These are phyloP conservation scores for Steinernema scapterisci DNA, from an alignment of 2,888 invertebrate genomes.

Conservation along the genomic window DNA sequence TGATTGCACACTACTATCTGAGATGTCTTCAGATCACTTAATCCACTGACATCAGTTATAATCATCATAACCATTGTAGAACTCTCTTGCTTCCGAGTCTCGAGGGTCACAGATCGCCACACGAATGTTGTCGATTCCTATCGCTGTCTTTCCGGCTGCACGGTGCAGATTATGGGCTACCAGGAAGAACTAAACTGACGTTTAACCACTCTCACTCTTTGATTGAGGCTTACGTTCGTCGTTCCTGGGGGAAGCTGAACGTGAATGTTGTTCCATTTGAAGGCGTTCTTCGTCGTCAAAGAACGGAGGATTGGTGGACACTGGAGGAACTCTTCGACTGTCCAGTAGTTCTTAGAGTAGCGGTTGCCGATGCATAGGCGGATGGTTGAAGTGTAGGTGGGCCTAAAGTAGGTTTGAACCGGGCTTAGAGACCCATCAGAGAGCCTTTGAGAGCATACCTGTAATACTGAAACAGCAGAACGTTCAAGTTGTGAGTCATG, in stretches of 20 bases:
- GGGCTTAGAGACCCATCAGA: background rate
- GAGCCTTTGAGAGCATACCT: constrained; percentile 27
- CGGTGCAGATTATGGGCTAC: constrained; percentile 63
- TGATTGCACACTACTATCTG: background rate
- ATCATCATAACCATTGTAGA: constrained; percentile 12
- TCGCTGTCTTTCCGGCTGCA: constrained; percentile 55
- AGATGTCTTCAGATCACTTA: background rate
- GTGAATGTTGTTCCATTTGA: constrained; percentile 64
- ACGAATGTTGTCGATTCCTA: constrained; percentile 64
- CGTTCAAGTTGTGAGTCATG: constrained; percentile 60
- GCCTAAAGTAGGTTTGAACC: constrained; percentile 44
- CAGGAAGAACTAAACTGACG: constrained; percentile 58
- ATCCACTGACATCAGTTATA: background rate
- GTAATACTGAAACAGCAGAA: constrained; percentile 63
- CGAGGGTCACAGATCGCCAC: constrained; percentile 60
- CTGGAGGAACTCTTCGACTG: constrained; percentile 58
- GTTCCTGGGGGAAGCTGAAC: constrained; percentile 65
- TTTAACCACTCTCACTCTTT: too few species aligned
- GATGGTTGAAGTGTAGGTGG: constrained; percentile 63
- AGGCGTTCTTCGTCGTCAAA: constrained; percentile 62
- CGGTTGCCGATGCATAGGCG: constrained; percentile 51
- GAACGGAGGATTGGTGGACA: constrained; percentile 65
- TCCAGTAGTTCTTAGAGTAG: constrained; percentile 55
- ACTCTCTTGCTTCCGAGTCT: background rate
- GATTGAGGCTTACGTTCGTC: constrained; percentile 52